Percentiles rank a stretch among this genome's conserved stretches.
These are phyloP conservation scores for Anthopleura sola DNA, from an alignment of 64 coral and sea anemone genomes.

Conservation along the genomic window DNA sequence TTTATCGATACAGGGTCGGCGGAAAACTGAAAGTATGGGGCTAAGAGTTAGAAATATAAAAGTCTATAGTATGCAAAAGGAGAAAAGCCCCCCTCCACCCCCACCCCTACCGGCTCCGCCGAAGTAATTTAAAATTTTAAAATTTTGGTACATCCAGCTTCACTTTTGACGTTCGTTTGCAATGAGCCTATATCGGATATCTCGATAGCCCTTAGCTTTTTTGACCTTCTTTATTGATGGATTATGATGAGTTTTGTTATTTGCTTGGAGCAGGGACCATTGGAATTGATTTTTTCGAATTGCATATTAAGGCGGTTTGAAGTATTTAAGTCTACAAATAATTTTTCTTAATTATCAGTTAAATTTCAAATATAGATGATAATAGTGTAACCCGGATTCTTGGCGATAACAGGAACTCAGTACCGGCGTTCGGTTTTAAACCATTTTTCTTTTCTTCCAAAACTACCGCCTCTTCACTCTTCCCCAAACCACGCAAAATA, in stretches of 20 bases:
- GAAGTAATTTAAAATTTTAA: not conserved
- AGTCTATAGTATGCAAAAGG: too few relatives aligned
- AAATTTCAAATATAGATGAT: not conserved
- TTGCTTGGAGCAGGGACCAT: not conserved
- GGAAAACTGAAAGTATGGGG: too few relatives aligned
- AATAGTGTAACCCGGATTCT: not conserved
- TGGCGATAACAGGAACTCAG: not conserved
- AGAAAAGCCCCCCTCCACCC: too few relatives aligned
- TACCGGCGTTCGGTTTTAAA: not conserved
- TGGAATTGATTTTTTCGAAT: too few relatives aligned
- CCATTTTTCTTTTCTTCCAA: not conserved
- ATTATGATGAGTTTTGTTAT: not conserved
- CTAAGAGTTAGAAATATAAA: too few relatives aligned
- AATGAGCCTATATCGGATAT: not conserved
- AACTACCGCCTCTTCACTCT: not conserved
- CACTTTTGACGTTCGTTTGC: not conserved
- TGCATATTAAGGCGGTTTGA: too few relatives aligned
- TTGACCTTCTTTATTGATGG: not conserved
- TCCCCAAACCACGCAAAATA: not conserved
- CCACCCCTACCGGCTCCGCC: too few relatives aligned
- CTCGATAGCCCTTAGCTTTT: not conserved
- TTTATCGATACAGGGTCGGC: too few relatives aligned
- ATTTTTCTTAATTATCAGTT: not conserved
- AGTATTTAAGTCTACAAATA: not conserved
- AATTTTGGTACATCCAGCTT: not conserved